A percentile compares a stretch with the other conserved stretches of the same genome.
These are phyloP conservation scores for Spea multiplicata DNA, from an alignment of 2,113 vertebrate species.

Conservation along the genomic window DNA sequence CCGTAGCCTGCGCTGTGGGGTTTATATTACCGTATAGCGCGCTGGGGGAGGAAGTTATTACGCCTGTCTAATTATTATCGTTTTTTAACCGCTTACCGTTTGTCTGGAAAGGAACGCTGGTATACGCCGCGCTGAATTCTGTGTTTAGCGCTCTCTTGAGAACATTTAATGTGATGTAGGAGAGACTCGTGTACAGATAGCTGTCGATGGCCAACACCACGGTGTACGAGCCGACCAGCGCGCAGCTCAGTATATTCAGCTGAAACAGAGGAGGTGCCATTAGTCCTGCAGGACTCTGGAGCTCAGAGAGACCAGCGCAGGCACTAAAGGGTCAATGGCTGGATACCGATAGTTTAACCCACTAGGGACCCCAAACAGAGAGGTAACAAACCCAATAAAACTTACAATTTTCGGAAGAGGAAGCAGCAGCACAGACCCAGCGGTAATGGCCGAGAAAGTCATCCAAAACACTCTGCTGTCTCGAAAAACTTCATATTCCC, in stretches of 20 bases:
- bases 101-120: conserved; percentile 79
- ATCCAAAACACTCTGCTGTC: conserved; percentile 84
- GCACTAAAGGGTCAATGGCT: too few relatives aligned
- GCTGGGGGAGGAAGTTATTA: too few relatives aligned
- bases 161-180: conserved; percentile 82
- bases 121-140: conserved; percentile 74
- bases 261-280: conserved; percentile 52
- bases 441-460: conserved; percentile 75
- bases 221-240: conserved; percentile 75
- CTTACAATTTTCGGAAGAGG: conserved; percentile 86
- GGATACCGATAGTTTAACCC: too few relatives aligned
- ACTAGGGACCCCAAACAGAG: too few relatives aligned
- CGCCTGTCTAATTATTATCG: too few relatives aligned
- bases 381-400: conserved; percentile 18
- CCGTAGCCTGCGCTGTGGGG: too few relatives aligned
- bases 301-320: background rate
- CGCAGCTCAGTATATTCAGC: conserved; percentile 87
- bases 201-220: conserved; percentile 78
- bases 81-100: conserved; percentile 70
- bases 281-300: too few relatives aligned
- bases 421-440: conserved; percentile 77
- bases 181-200: conserved; percentile 87
- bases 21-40: too few relatives aligned
- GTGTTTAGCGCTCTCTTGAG: conserved; percentile 81
- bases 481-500: conserved; percentile 75